Base-by-base conservation (phyloP, 2,113 vertebrate species). In the Nothoprocta perdicaria region DNA sequence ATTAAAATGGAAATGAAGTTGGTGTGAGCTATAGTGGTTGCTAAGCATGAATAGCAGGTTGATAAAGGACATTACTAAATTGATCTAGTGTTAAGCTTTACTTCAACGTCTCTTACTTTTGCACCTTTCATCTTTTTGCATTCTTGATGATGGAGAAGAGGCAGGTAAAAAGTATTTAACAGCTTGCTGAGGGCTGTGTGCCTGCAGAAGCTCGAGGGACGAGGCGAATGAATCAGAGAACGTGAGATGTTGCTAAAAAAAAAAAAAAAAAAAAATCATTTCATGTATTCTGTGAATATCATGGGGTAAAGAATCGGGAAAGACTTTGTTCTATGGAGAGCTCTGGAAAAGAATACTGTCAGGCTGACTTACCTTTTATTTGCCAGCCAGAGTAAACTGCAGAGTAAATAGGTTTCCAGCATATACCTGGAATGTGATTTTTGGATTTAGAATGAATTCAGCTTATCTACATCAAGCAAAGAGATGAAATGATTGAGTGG, bases 1-100 rank as follows among this genome's bases (percentile, higher is more conserved):
- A 96, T 97, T 97, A 96, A 97, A 96, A 96, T 96, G 91, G 96
- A 96, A 97, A 95, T 94, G 86, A 96, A 93, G 91, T 96, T 68
- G 10, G 79, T 94, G 85, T 95, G 94, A 96, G 93, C 91, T 92
- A 10, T 80, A 81, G 61, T 83, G 46, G 89, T 94, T 95, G 88
- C 31, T 29, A 93, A 80, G 89, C 92, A 82, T 83, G 92, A 97
- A 69, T 83, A 97, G 60, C 63, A 58, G 81, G 67, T 81, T 95
- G 96, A 92, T 57, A 84, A 93, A 97, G 86, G 88, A 93, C 65
- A 87, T 90, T 41, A 53, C 80, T 95, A 83, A 93, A 91, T 35
- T 63, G 87, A 96, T 91, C 26, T 75, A 31, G 35, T 73, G 23
- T 80, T 45, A 12, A 62, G 68, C 52, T 96, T 96, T 96, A 88